Evolutionary conservation across 2,888 invertebrate genomes (phyloP).

Genomic region (Scaptomyza flava): DNA sequence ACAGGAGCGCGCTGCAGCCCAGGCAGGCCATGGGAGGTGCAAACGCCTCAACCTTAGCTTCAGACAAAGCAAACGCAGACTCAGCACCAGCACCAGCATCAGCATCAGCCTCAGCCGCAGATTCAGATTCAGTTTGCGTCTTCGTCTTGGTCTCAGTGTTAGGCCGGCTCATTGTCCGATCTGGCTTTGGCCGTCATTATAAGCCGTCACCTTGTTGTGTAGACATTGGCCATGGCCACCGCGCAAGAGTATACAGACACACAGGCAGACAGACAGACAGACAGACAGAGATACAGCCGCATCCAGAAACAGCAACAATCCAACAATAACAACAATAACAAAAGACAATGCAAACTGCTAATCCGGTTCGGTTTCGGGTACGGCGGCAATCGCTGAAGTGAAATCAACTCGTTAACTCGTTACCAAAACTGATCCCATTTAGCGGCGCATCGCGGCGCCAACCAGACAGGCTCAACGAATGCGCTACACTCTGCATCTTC

Average conservation of each 20-base stretch:
- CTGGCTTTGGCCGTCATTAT: conserved; percentile 75
- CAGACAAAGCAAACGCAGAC: neutral
- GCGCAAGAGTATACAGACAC: conserved; percentile 43
- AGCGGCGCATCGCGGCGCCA: conserved; percentile 79
- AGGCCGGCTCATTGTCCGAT: conserved; percentile 55
- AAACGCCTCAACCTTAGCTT: conserved; percentile 58
- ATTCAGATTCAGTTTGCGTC: conserved; percentile 2
- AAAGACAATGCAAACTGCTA: conserved; percentile 57
- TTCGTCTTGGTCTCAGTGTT: conserved; percentile 10
- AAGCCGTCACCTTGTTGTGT: conserved; percentile 81
- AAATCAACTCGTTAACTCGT: conserved; percentile 84
- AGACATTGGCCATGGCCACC: conserved; percentile 80
- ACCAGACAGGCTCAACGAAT: conserved; percentile 36
- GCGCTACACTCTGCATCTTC: conserved; percentile 36
- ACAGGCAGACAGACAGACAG: conserved; percentile 41
- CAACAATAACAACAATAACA: conserved; percentile 10
- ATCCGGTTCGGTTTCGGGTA: conserved; percentile 60
- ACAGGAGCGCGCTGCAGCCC: conserved; percentile 61
- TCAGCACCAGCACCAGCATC: no score
- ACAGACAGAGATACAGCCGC: conserved; percentile 36
- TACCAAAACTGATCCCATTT: conserved; percentile 81
- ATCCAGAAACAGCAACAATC: conserved; percentile 27
- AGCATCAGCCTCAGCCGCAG: no score
- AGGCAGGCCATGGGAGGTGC: conserved; percentile 75
- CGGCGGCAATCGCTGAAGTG: conserved; percentile 81